A percentile compares a stretch with the other conserved stretches of the same genome.
These are phyloP conservation scores for Helicoverpa assulta DNA, from an alignment of 2,888 invertebrate species.

Conservation along the genomic window DNA sequence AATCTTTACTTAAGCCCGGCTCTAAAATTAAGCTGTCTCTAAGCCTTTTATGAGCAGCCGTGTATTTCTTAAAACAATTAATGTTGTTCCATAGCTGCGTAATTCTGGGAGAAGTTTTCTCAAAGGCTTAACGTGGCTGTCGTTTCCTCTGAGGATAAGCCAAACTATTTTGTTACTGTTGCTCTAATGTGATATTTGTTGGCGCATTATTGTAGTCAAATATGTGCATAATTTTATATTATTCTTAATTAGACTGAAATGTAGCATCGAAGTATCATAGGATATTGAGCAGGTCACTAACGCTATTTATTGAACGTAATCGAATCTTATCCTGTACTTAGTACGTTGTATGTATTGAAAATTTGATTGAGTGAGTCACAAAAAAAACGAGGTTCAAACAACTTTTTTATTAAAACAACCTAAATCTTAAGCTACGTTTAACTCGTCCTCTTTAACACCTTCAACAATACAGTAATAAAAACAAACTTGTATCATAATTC, in stretches of 20 bases:
- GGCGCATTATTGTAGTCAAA: slow-evolving; percentile 47
- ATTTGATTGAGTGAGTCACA: no score
- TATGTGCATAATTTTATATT: no score
- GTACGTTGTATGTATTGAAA: no score
- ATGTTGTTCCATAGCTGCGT: slow-evolving; percentile 59
- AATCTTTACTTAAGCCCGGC: slow-evolving; percentile 46
- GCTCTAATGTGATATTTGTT: slow-evolving; percentile 61
- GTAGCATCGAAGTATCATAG: no score
- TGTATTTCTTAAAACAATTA: slow-evolving; percentile 76
- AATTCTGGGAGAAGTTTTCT: slow-evolving; percentile 69
- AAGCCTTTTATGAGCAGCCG: slow-evolving; percentile 66
- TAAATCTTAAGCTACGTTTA: slow-evolving; percentile 14
- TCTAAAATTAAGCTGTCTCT: slow-evolving; percentile 52
- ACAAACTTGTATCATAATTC: slow-evolving; percentile 78
- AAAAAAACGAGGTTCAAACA: neutral
- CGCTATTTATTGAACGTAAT: no score
- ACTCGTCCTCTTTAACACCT: slow-evolving; percentile 26
- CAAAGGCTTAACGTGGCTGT: slow-evolving; percentile 68
- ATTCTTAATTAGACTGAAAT: no score
- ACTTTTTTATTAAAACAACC: neutral
- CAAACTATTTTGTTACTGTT: slow-evolving; percentile 68
- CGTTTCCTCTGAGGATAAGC: slow-evolving; percentile 67
- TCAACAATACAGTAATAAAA: slow-evolving; percentile 70
- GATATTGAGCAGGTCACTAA: no score
- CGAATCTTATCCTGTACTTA: no score